Conservation (phyloP, 2,888 invertebrate genomes). For the Pyrrhia umbra region DNA sequence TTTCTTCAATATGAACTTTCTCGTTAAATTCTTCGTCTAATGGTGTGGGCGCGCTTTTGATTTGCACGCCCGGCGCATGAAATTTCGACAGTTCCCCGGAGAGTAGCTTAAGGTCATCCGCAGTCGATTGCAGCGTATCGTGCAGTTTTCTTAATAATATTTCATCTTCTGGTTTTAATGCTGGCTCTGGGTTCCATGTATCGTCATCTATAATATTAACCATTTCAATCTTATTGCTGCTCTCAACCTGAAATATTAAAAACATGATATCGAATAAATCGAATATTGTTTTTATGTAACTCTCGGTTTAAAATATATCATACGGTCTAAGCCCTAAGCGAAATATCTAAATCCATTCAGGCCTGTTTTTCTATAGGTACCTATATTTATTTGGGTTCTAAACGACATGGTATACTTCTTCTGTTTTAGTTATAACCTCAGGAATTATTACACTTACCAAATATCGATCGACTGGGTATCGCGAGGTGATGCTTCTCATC, state of each 20-base stretch:
- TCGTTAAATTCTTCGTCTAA: constrained; percentile 87
- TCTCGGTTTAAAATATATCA: too few relatives aligned
- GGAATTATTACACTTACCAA: constrained; percentile 76
- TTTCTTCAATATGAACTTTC: constrained; percentile 85
- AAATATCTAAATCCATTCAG: too few relatives aligned
- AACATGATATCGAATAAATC: background rate
- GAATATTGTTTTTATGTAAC: background rate
- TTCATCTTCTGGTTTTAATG: constrained; percentile 86
- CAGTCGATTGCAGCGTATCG: constrained; percentile 87
- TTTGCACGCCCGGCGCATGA: constrained; percentile 78
- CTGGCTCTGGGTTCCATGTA: constrained; percentile 84
- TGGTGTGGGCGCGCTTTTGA: constrained; percentile 79
- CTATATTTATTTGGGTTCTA: too few relatives aligned
- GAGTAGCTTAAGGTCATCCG: constrained; percentile 85
- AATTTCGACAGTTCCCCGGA: constrained; percentile 81
- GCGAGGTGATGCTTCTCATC: constrained; percentile 77
- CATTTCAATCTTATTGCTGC: constrained; percentile 85
- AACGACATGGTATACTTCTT: too few relatives aligned
- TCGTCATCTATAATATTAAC: constrained; percentile 85
- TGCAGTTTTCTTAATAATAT: constrained; percentile 82
- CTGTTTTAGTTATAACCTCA: too few relatives aligned
- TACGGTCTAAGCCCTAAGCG: too few relatives aligned
- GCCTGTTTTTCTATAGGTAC: too few relatives aligned
- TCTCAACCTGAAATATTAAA: constrained; percentile 78
- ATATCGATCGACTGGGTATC: constrained; percentile 88